These are phyloP conservation scores for Rhagium mordax DNA, from an alignment of 2,888 invertebrate species.

Conservation along the genomic window DNA sequence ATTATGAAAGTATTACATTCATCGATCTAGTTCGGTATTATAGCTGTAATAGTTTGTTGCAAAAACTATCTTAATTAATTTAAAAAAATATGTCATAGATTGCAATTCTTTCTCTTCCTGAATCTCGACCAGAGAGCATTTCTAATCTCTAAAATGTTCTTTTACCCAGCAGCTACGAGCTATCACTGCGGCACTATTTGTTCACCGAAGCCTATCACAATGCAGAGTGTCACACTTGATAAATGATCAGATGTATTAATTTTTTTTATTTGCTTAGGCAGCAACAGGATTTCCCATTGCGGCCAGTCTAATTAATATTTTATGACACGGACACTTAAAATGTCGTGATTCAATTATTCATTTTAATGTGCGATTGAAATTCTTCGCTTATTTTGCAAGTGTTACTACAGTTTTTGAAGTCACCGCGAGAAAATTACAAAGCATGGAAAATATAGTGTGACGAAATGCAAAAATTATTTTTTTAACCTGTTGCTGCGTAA, in stretches of 20 bases:
- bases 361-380: not conserved
- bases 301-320: not conserved
- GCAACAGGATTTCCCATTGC: not conserved
- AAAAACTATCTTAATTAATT: not conserved
- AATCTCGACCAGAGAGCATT: conserved; percentile 1
- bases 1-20: conserved; percentile 8
- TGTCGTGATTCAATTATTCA: not conserved
- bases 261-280: not conserved
- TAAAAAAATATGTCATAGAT: conserved; percentile 9
- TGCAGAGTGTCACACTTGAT: conserved; percentile 3
- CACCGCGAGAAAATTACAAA: not conserved
- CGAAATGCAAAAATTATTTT: not conserved
- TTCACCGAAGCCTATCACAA: not conserved
- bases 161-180: not conserved
- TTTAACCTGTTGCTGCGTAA: no score
- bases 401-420: not conserved
- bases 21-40: not conserved
- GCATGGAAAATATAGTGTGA: not conserved
- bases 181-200: not conserved
- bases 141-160: conserved; percentile 4
- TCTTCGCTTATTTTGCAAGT: not conserved
- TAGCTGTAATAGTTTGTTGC: not conserved
- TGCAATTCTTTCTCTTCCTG: conserved; percentile 22
- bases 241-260: not conserved
- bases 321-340: not conserved